These are phyloP conservation scores for Melipona quadrifasciata DNA, from an alignment of 1,140 invertebrate species.

Conservation along the genomic window DNA sequence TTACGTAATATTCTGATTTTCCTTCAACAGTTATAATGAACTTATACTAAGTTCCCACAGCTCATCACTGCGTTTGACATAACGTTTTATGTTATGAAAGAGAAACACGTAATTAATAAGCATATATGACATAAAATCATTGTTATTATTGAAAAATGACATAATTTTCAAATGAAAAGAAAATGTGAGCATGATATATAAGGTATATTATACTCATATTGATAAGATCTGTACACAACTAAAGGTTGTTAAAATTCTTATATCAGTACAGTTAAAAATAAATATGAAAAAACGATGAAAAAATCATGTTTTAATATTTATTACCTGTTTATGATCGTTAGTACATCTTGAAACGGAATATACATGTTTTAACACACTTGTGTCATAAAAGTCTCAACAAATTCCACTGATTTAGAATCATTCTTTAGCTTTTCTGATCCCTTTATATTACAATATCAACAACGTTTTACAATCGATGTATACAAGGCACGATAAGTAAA, in stretches of 20 bases:
- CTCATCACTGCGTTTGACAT: constrained; percentile 23
- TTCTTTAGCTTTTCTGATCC: constrained; percentile 2
- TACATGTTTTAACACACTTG: background rate
- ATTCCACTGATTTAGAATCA: background rate
- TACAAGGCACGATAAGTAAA: background rate
- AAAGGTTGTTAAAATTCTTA: constrained; percentile 65
- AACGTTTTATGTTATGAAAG: constrained; percentile 56
- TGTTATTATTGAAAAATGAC: constrained; percentile 31
- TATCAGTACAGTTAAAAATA: constrained; percentile 59
- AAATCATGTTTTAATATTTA: constrained; percentile 24
- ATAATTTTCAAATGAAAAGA: constrained; percentile 17
- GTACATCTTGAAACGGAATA: background rate
- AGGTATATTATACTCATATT: constrained; percentile 62
- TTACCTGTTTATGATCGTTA: constrained; percentile 6
- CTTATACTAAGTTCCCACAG: constrained; percentile 40
- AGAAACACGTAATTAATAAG: constrained; percentile 24
- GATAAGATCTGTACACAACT: constrained; percentile 53
- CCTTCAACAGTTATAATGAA: constrained; percentile 4
- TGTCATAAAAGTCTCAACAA: background rate
- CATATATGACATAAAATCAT: constrained; percentile 37
- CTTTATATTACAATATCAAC: background rate
- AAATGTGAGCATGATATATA: constrained; percentile 41
- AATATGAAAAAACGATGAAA: constrained; percentile 7
- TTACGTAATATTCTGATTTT: constrained; percentile 53
- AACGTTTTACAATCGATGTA: background rate